A percentile compares a stretch with the other conserved stretches of the same genome.
phyloP scores from a whole-genome alignment of 2,113 vertebrate genomes.

The Pogonocichla stellata region DNA sequence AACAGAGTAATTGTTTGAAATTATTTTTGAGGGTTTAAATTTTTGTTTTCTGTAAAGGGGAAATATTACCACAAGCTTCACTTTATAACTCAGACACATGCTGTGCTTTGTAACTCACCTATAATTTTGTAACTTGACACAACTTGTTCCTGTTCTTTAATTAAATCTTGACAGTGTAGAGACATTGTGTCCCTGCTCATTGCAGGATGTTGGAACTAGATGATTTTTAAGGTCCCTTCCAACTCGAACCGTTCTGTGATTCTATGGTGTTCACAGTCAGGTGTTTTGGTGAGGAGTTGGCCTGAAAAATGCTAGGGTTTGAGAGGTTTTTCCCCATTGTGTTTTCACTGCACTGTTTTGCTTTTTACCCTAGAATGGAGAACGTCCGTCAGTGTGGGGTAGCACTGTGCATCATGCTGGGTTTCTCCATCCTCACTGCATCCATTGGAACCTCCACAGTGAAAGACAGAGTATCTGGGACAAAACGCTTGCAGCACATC shows the following conservation, averaged over 20 bases:
- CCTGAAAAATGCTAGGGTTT: neutral
- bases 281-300: neutral
- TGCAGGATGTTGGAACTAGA: neutral
- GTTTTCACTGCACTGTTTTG: neutral
- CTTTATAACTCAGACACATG: neutral
- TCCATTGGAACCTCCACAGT: conserved; percentile 63
- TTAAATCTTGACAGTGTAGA: neutral
- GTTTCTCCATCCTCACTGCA: conserved; percentile 71
- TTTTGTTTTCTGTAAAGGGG: neutral
- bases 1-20: neutral
- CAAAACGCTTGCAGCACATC: conserved; percentile 73
- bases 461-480: conserved; percentile 65
- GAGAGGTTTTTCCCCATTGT: rapidly evolving
- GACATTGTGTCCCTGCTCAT: neutral
- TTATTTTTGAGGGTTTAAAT: neutral
- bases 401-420: conserved; percentile 74
- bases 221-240: rapidly evolving
- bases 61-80: neutral
- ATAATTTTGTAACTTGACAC: neutral
- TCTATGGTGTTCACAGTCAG: neutral
- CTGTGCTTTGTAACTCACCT: neutral
- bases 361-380: conserved; percentile 68
- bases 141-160: neutral
- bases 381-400: conserved; percentile 76
- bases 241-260: neutral